Conservation (phyloP, 37 sponge, comb jelly and placozoan genomes). For the Tethya wilhelma region DNA sequence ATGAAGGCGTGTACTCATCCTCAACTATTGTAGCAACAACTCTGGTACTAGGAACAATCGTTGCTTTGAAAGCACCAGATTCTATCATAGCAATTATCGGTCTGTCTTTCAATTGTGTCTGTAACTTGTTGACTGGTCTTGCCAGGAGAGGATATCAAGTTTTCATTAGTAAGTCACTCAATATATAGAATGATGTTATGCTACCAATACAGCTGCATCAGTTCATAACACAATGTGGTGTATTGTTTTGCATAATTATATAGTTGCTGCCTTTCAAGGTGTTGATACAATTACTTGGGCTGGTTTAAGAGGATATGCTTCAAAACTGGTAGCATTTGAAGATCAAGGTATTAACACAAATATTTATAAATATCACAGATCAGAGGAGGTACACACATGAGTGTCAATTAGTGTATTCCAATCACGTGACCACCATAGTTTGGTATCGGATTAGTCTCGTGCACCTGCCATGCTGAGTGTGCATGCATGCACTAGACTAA, state of each 20-base stretch:
- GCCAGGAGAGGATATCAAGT: not conserved
- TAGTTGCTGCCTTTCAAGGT: constrained; percentile 33
- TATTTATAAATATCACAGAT: too few species aligned
- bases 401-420: too few species aligned
- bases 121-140: not conserved
- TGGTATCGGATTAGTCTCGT: too few species aligned
- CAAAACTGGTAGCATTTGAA: constrained; percentile 36
- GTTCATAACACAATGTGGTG: not conserved
- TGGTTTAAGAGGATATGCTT: constrained; percentile 28
- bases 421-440: too few species aligned
- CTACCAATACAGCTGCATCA: not conserved
- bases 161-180: constrained; percentile 6
- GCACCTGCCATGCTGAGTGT: too few species aligned
- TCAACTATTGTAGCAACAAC: not conserved
- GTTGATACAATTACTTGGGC: constrained; percentile 18
- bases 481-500: too few species aligned
- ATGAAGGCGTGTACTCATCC: too few species aligned
- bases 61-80: not conserved
- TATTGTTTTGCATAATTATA: not conserved
- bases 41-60: not conserved
- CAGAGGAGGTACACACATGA: too few species aligned
- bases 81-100: not conserved
- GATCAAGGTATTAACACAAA: too few species aligned
- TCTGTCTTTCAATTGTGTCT: not conserved
- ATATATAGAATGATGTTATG: not conserved